These are phyloP conservation scores for Drosophila rellima DNA, from an alignment of 2,888 invertebrate genomes.

Conservation along the genomic window DNA sequence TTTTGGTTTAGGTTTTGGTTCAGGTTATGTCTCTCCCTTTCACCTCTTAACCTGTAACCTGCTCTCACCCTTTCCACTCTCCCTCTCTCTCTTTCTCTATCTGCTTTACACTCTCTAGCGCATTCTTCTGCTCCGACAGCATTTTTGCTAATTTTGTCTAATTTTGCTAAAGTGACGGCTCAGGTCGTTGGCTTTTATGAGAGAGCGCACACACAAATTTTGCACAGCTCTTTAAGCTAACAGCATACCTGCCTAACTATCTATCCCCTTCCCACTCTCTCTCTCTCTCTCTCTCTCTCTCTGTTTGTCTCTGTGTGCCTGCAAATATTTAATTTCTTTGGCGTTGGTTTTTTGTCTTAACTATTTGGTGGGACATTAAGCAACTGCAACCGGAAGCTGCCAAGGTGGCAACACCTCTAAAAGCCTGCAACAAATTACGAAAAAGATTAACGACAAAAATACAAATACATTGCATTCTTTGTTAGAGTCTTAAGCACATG, in stretches of 20 bases:
- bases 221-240: conserved; percentile 26
- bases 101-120: background rate
- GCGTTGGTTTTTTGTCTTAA: conserved; percentile 42
- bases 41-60: background rate
- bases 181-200: conserved; percentile 69
- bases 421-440: conserved; percentile 28
- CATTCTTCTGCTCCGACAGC: conserved; percentile 21
- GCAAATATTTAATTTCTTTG: conserved; percentile 78
- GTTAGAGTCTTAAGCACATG: background rate
- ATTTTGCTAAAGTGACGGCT: conserved; percentile 56
- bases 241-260: conserved; percentile 17
- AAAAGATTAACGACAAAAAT: too few species aligned
- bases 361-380: conserved; percentile 32
- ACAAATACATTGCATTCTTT: conserved; percentile 4
- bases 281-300: background rate
- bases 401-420: conserved; percentile 11
- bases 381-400: conserved; percentile 39
- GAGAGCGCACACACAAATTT: conserved; percentile 15
- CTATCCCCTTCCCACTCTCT: background rate
- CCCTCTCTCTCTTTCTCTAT: background rate
- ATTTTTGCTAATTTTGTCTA: conserved; percentile 75
- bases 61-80: background rate
- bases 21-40: too few species aligned
- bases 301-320: conserved; percentile 1
- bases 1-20: conserved; percentile 12